Conservation (phyloP, 2,797 vertebrate genomes). For the Phrynocephalus guinanensis region DNA sequence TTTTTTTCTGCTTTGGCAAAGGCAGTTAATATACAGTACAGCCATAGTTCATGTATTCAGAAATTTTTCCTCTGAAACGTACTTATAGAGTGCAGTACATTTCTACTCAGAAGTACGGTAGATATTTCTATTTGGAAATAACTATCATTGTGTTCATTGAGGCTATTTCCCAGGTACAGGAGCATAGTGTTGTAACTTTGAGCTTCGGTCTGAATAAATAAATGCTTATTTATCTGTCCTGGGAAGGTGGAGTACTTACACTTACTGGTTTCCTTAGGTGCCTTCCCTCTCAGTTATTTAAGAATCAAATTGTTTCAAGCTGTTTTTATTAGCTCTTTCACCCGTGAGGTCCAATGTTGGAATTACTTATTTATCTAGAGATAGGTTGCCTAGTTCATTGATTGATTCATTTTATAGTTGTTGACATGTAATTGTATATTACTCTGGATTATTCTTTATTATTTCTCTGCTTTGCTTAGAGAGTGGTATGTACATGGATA, state of each 20-base stretch:
- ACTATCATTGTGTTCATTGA: not conserved
- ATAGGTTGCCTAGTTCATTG: no score
- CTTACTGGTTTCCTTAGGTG: no score
- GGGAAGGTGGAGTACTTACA: not conserved
- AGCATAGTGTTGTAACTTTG: not conserved
- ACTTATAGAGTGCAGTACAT: not conserved
- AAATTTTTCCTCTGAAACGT: not conserved
- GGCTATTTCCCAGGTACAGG: not conserved
- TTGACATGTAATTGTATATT: no score
- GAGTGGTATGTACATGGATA: no score
- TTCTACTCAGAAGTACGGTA: not conserved
- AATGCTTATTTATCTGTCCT: not conserved
- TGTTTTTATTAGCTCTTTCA: no score
- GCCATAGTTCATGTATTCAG: not conserved
- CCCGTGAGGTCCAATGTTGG: no score
- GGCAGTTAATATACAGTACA: not conserved
- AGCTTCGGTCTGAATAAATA: not conserved
- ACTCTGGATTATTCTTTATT: no score
- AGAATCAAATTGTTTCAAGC: no score
- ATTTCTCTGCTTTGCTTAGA: no score
- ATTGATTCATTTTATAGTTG: not conserved
- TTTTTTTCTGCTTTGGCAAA: not conserved
- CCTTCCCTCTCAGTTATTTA: no score
- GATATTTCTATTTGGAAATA: not conserved
- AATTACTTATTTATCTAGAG: no score